Percentiles rank a stretch among this genome's conserved stretches.
phyloP scores from a whole-genome alignment of 1,140 invertebrate genomes.

The Lordiphosa stackelbergi region DNA sequence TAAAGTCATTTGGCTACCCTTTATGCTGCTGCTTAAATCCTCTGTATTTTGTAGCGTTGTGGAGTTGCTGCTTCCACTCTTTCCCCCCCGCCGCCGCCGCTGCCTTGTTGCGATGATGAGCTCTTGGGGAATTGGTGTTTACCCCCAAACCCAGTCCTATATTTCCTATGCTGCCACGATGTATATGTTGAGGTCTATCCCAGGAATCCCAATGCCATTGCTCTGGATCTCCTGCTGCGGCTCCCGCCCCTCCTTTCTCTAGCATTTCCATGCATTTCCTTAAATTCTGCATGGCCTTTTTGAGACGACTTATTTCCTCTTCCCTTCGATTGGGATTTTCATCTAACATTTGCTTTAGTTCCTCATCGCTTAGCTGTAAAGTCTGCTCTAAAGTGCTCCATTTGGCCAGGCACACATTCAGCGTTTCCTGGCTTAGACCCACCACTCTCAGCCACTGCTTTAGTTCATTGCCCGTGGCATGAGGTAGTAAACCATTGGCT shows the following conservation, averaged over 20 bases:
- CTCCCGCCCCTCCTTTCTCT: conserved; percentile 28
- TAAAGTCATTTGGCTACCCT: conserved; percentile 34
- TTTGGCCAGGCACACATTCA: conserved; percentile 79
- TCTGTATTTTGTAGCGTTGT: conserved; percentile 33
- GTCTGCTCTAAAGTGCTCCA: conserved; percentile 86
- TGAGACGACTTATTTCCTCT: conserved; percentile 89
- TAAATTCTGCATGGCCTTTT: conserved; percentile 89
- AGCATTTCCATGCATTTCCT: conserved; percentile 78
- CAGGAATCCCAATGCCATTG: conserved; percentile 96
- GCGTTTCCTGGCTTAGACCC: conserved; percentile 76
- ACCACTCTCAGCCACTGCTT: conserved; percentile 94
- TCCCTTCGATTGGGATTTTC: conserved; percentile 84
- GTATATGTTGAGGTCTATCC: conserved; percentile 82
- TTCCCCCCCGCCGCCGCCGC: conserved; percentile 19
- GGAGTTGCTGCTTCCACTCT: conserved; percentile 17
- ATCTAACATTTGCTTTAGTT: conserved; percentile 85
- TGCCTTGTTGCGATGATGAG: conserved; percentile 56
- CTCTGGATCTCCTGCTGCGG: conserved; percentile 69
- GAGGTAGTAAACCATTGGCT: conserved; percentile 78
- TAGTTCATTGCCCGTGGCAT: conserved; percentile 84
- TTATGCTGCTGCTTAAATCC: conserved; percentile 6
- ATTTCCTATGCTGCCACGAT: conserved; percentile 65
- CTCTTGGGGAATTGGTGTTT: conserved; percentile 54
- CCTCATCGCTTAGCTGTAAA: conserved; percentile 89
- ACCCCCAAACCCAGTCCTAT: conserved; percentile 45